Evolutionary conservation across 2,113 vertebrate species (phyloP), one percentile per base, ranked within the genome.

Genomic region (Globicephala melas): DNA sequence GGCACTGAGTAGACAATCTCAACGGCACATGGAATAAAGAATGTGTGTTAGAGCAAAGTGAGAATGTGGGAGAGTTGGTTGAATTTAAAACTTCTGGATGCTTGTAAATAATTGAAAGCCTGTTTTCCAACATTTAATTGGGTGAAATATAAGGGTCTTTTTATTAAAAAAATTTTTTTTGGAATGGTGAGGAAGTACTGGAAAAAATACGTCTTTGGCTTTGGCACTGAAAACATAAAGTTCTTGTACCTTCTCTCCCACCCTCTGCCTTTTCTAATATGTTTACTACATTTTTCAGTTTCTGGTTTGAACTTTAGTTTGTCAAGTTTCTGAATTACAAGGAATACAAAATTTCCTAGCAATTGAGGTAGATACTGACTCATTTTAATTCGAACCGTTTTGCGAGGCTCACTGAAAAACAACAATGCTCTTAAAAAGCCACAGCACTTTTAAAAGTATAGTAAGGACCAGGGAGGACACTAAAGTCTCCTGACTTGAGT

Each of bases 111-210:
- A 97, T 94, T 95, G 95, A 96, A 96, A 97, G 89, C 83, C 96
- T 98, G 84, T 97, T 98, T 97, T 97, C 89, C 94, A 97, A 70
- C 92, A 82, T 96, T 98, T 98, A 98, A 98, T 94, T 97, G 90
- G 90, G 94, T 97, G 94, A 96, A 97, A 98, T 97, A 97, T 97
- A 97, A 97, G 89, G 76, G 79, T 68, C 97, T 97, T 98, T 98
- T 98, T 93, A 92, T 97, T 90, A 1, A 92, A 94, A 98, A 92
- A 71, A 14, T 1, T 84, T 77, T 97, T 94, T 91, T 93, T 88
- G 76, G 85, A 96, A 96, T 89, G 33, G 60, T n/a, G 89, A 96
- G 96, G 92, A 97, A 97, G 90, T 96, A 55, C 79, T 95, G 83
- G 92, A 91, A 97, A 97, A 98, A 95, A 94, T 93, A 77, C 92